Percentiles rank a stretch among this genome's conserved stretches.
These are phyloP conservation scores for Lycophotia porphyrea DNA, from an alignment of 2,888 invertebrate species.

Conservation along the genomic window DNA sequence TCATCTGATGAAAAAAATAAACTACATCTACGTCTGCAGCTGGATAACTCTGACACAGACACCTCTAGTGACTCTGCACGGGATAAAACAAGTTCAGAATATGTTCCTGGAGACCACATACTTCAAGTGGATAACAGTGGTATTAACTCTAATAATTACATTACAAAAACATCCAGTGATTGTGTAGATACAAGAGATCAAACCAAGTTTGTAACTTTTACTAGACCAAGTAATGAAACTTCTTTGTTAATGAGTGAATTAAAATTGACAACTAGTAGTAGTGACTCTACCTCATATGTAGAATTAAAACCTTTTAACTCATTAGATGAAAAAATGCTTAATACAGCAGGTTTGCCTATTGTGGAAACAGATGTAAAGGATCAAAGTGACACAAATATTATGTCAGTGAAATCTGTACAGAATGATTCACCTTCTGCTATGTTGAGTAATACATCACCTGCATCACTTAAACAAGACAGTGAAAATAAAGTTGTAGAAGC, in stretches of 20 bases:
- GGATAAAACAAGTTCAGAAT: slow-evolving; percentile 86
- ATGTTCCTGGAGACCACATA: slow-evolving; percentile 84
- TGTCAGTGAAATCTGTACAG: slow-evolving; percentile 35
- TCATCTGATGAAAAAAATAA: slow-evolving; percentile 88
- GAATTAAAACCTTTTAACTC: slow-evolving; percentile 83
- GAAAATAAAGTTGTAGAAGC: slow-evolving; percentile 62
- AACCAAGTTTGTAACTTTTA: slow-evolving; percentile 49
- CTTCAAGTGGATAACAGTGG: slow-evolving; percentile 66
- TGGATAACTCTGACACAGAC: slow-evolving; percentile 87
- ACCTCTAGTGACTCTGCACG: slow-evolving; percentile 86
- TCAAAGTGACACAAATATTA: slow-evolving; percentile 38
- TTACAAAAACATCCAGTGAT: slow-evolving; percentile 47
- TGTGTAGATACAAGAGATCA: slow-evolving; percentile 56
- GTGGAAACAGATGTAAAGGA: slow-evolving; percentile 63
- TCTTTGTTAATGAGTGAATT: slow-evolving; percentile 66
- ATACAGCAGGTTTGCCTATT: slow-evolving; percentile 78
- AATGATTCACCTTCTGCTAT: slow-evolving; percentile 64
- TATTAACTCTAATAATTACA: slow-evolving; percentile 31
- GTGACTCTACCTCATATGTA: slow-evolving; percentile 86
- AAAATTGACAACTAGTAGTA: slow-evolving; percentile 78
- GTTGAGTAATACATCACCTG: slow-evolving; percentile 73
- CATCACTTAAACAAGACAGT: slow-evolving; percentile 71
- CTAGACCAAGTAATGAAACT: slow-evolving; percentile 46
- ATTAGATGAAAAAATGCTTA: slow-evolving; percentile 79
- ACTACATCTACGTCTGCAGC: slow-evolving; percentile 81